Evolutionary conservation across 1,140 invertebrate species (phyloP), one percentile per base, ranked within the genome.

Genomic region (Epicauta chinensis): DNA sequence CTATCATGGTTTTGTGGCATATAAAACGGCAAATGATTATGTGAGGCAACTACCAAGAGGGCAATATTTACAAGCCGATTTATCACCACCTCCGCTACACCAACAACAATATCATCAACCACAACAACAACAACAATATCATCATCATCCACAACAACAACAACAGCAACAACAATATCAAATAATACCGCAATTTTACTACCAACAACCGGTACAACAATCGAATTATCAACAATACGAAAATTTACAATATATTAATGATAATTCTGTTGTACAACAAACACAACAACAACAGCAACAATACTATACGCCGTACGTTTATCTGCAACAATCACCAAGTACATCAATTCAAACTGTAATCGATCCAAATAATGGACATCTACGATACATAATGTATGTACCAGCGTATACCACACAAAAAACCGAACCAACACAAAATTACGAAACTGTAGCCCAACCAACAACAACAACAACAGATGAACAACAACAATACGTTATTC

Each of bases 331-430:
- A 35, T 39, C 55, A 7, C 53, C 64, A 2, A 59, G 51, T 41
- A 63, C 46, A 46, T 45, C 55, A 11, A 54, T 66, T 9, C 59
- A 66, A 44, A 56, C 49, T 29, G 56, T 66, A 2, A 52, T 63
- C 23, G 63, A 63, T 48, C 56, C 65, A 32, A 66, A 66, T 57
- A 58, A 59, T 29, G 50, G 44, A n/a, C n/a, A n/a, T 9, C 13
- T 63, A 7, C 56, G 59, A 15, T 65, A 63, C 38, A 42, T 63
- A 12, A 62, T 56, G 52, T 61, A 61, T 17, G 39, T 64, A 4
- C 60, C 60, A 16, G 31, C 55, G 2, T 60, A 56, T 39, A 32
- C n/a, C n/a, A n/a, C 48, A 10, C 37, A 54, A 3, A 54, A 61
- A 14, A 38, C 37, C 14, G 55, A 59, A 11, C 52, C 55, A 46